Evolutionary conservation across 2,888 invertebrate species (phyloP).

Genomic region (Temnothorax rugatulus): DNA sequence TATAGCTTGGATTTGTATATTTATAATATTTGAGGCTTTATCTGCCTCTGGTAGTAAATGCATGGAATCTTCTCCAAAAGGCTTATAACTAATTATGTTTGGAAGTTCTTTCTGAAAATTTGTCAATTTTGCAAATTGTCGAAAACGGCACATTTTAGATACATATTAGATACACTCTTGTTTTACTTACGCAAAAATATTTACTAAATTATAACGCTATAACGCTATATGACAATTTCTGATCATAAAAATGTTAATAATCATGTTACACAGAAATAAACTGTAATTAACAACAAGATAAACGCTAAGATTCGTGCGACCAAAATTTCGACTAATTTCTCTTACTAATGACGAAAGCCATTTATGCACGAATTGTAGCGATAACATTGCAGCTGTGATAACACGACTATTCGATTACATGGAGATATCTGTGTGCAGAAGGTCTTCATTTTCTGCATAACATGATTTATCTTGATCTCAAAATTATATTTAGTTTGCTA

Average conservation of each 20-base stretch:
- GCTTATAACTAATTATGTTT: not conserved
- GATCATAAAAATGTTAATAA: constrained; percentile 1
- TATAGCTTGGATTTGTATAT: constrained; percentile 4
- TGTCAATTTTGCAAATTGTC: not conserved
- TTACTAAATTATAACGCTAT: not conserved
- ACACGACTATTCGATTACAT: not conserved
- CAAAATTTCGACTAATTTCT: constrained; percentile 27
- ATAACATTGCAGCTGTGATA: constrained; percentile 16
- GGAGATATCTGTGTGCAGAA: not conserved
- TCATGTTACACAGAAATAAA: constrained; percentile 6
- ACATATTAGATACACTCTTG: not conserved
- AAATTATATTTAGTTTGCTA: constrained; percentile 19
- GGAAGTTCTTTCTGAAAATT: not conserved
- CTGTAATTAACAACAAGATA: constrained; percentile 10
- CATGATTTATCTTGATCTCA: not conserved
- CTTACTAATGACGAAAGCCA: constrained; percentile 14
- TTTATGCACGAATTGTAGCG: constrained; percentile 18
- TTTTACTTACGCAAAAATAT: not conserved
- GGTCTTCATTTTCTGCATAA: constrained; percentile 25
- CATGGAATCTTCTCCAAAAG: not conserved
- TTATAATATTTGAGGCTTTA: not conserved
- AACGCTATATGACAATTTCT: not conserved
- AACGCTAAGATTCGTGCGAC: not conserved
- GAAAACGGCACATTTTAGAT: not conserved
- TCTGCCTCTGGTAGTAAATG: not conserved